Conservation (phyloP, 2,888 invertebrate species). For the Laothoe populi region DNA sequence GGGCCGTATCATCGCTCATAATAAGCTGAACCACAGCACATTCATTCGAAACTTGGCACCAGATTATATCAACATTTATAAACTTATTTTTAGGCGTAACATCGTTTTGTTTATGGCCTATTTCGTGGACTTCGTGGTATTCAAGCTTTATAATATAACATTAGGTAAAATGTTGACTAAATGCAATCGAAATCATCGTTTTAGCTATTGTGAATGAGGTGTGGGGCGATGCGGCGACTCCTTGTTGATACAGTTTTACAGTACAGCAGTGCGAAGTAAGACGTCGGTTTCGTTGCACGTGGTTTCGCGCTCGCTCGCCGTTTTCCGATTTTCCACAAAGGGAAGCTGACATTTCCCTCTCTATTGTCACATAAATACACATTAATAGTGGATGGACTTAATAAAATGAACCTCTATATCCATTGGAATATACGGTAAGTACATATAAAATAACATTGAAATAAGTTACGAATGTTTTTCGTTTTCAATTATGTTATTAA, state of each 20-base stretch:
- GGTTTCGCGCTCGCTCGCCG: slow-evolving; percentile 31
- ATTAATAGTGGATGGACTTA: background rate
- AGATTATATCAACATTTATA: background rate
- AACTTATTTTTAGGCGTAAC: slow-evolving; percentile 1
- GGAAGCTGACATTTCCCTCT: slow-evolving; percentile 31
- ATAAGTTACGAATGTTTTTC: background rate
- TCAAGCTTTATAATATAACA: background rate
- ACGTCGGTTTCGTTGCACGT: slow-evolving; percentile 34
- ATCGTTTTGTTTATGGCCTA: slow-evolving; percentile 4
- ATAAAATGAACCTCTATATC: slow-evolving; percentile 18
- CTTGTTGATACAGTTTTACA: slow-evolving; percentile 24
- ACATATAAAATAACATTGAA: background rate
- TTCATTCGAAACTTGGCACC: slow-evolving; percentile 5
- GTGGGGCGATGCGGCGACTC: slow-evolving; percentile 7
- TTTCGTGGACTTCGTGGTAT: background rate
- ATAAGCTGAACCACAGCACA: background rate
- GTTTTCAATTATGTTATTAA: no score
- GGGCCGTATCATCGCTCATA: background rate
- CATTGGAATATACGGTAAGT: slow-evolving; percentile 17
- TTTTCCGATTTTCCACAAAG: slow-evolving; percentile 37
- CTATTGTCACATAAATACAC: background rate
- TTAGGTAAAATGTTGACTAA: background rate
- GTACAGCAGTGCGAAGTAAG: slow-evolving; percentile 36
- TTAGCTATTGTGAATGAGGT: slow-evolving; percentile 8
- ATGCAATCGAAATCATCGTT: slow-evolving; percentile 11